These are phyloP conservation scores for Meganola albula DNA, from an alignment of 2,888 invertebrate genomes.

Conservation along the genomic window DNA sequence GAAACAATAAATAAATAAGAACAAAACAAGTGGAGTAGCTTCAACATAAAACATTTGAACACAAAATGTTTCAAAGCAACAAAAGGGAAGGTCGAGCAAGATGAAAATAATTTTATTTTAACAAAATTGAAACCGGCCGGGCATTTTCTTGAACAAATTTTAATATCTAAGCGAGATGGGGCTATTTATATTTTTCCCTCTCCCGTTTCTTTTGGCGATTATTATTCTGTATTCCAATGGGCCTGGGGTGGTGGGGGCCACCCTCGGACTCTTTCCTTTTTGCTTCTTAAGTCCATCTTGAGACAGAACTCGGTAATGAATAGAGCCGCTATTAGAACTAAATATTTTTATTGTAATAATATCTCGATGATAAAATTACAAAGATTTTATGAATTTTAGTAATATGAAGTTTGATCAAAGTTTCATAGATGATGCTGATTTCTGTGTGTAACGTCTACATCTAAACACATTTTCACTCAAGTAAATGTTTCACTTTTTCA, in stretches of 20 bases:
- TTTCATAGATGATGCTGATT: too few relatives aligned
- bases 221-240: conserved; percentile 77
- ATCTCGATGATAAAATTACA: too few relatives aligned
- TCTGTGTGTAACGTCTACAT: too few relatives aligned
- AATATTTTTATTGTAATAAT: too few relatives aligned
- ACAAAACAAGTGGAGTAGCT: conserved; percentile 11
- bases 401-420: too few relatives aligned
- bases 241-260: conserved; percentile 47
- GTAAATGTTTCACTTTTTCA: too few relatives aligned
- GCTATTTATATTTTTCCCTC: conserved; percentile 77
- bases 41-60: conserved; percentile 12
- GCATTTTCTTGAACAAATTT: conserved; percentile 67
- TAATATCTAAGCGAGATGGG: conserved; percentile 69
- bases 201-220: conserved; percentile 75
- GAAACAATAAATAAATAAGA: conserved; percentile 14
- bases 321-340: conserved; percentile 11
- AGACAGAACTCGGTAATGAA: conserved; percentile 49
- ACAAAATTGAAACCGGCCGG: conserved; percentile 56
- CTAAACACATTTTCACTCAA: too few relatives aligned
- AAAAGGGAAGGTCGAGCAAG: conserved; percentile 27
- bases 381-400: too few relatives aligned
- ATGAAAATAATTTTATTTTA: conserved; percentile 63
- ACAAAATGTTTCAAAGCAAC: conserved; percentile 23
- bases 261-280: conserved; percentile 76
- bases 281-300: conserved; percentile 79